Base-by-base conservation (phyloP, 2,888 invertebrate genomes). In the Ctena decussata region DNA sequence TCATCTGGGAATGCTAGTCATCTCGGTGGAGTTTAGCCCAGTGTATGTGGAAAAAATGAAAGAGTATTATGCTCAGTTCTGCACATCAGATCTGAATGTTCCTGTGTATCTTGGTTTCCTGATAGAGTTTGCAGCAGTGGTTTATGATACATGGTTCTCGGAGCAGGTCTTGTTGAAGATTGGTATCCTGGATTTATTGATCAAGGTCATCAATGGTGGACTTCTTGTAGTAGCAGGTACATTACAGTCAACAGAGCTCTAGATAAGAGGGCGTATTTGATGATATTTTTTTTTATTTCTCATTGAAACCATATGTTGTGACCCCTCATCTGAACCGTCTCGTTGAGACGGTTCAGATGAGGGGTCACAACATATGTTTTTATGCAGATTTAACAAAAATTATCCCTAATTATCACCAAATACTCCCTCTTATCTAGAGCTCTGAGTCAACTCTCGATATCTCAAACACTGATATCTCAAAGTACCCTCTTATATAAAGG, bases 181-280 rank as follows among this genome's bases (percentile, higher is more conserved):
- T 21, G 18, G 44, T 21, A 46, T 83, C 3, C 2, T 93, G 8
- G 92, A 93, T 75, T 71, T 49, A 0, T 32, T 90, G 18, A 46
- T 92, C 21, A 93, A 93, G 72, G 82, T 87, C 12, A 37, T 87
- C 30, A 92, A 91, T 75, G 86, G 87, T 6, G 82, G 86, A 18
- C 41, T 91, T 12, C 77, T 93, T 53, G 92, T 93, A 21, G 87
- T 87, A 44, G 49, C 84, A 76, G 93, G 93, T 93, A 82, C 81
- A 89, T 82, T 18, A 3, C 12, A 24, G 35, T 8, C 39, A 53
- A n/a, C n/a, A n/a, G n/a, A n/a, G n/a, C n/a, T n/a, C n/a, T n/a
- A n/a, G n/a, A n/a, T n/a, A n/a, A n/a, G n/a, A n/a, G n/a, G n/a
- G n/a, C n/a, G n/a, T n/a, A n/a, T n/a, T n/a, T n/a, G n/a, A n/a